Evolutionary conservation across 2,888 invertebrate genomes (phyloP).

Genomic region (Tuta absoluta): DNA sequence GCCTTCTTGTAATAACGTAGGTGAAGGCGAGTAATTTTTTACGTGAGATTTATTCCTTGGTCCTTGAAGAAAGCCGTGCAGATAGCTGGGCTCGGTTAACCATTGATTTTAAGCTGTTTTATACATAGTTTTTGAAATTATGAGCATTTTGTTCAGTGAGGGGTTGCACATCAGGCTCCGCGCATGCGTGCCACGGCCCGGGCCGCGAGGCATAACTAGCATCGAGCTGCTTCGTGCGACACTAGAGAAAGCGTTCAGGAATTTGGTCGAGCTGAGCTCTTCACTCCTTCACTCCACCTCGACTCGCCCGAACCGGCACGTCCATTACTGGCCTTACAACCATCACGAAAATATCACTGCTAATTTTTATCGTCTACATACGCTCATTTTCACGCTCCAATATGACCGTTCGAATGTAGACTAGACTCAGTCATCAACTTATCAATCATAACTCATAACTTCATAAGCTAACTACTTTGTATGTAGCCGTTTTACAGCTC

Average conservation of each 20-base stretch:
- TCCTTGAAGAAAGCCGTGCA: too few relatives aligned
- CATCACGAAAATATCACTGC: slow-evolving; percentile 18
- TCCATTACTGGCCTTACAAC: slow-evolving; percentile 29
- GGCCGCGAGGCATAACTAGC: slow-evolving; percentile 30
- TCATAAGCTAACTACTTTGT: slow-evolving; percentile 48
- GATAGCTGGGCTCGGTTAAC: too few relatives aligned
- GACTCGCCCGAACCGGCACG: slow-evolving; percentile 41
- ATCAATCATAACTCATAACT: slow-evolving; percentile 59
- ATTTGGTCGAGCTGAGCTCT: slow-evolving; percentile 67
- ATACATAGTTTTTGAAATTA: too few relatives aligned
- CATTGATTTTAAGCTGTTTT: too few relatives aligned
- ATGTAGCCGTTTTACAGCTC: slow-evolving; percentile 65
- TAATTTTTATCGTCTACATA: slow-evolving; percentile 18
- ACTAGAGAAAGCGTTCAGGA: slow-evolving; percentile 78
- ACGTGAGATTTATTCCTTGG: too few relatives aligned
- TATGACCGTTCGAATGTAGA: slow-evolving; percentile 17
- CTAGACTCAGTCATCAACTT: slow-evolving; percentile 48
- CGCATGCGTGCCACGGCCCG: slow-evolving; percentile 9
- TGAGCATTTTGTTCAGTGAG: background rate
- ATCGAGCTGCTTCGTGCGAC: slow-evolving; percentile 37
- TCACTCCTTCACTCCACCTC: slow-evolving; percentile 39
- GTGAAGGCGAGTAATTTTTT: too few relatives aligned
- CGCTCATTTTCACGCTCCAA: background rate
- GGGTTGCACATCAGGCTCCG: background rate
- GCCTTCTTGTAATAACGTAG: too few relatives aligned